phyloP scores from a whole-genome alignment of 1,140 invertebrate species.

The Drosophila aff. region DNA sequence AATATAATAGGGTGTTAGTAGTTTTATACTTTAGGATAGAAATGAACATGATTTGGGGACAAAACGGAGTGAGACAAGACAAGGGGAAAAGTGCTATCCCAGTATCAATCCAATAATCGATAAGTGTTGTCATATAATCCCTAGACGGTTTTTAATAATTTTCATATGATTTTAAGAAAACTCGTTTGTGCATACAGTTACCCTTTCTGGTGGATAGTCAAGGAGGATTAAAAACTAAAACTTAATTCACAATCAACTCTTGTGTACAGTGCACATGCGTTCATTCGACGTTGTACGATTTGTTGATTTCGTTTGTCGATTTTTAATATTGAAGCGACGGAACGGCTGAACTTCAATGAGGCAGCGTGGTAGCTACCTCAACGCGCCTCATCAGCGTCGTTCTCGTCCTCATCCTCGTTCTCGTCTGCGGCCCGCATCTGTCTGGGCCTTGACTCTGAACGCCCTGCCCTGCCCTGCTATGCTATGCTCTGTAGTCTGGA shows the following conservation, averaged over 20 bases:
- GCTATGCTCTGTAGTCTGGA: conserved; percentile 16
- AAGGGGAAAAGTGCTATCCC: too few species aligned
- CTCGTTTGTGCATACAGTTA: too few species aligned
- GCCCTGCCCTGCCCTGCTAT: conserved; percentile 5
- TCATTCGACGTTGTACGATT: conserved; percentile 8
- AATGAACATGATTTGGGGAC: too few species aligned
- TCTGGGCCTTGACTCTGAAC: conserved; percentile 27
- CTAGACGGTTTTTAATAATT: too few species aligned
- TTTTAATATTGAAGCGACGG: conserved; percentile 63
- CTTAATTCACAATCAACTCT: background rate
- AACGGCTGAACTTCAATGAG: conserved; percentile 26
- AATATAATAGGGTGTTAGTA: too few species aligned
- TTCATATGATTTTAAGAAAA: too few species aligned
- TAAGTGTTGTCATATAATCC: too few species aligned
- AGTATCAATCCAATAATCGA: too few species aligned
- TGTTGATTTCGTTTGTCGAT: conserved; percentile 66
- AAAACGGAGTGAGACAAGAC: too few species aligned
- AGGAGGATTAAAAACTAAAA: background rate
- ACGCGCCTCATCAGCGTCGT: conserved; percentile 7
- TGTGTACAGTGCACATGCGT: background rate
- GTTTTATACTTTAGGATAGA: too few species aligned
- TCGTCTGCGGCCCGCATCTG: conserved; percentile 41
- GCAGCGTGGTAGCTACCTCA: conserved; percentile 27
- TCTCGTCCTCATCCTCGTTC: conserved; percentile 7
- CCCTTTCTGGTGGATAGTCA: background rate